Evolutionary conservation across 1,140 invertebrate species (phyloP).

Genomic region (Drosophila kohkoa): DNA sequence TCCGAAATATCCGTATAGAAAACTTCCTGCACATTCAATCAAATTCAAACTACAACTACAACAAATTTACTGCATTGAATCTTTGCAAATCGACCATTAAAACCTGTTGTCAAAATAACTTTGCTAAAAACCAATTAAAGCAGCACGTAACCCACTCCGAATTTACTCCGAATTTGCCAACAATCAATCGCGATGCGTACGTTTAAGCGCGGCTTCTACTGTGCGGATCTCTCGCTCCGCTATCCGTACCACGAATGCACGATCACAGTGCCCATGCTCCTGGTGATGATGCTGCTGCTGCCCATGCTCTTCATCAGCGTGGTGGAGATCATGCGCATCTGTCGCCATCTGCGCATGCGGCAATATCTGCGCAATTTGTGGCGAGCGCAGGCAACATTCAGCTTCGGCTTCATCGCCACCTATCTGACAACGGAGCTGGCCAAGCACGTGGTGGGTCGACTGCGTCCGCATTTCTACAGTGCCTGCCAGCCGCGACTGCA

Average conservation of each 20-base stretch:
- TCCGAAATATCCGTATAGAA: no score
- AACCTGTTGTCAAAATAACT: no score
- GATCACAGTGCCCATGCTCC: conserved; percentile 79
- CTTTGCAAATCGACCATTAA: neutral
- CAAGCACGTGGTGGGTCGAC: conserved; percentile 72
- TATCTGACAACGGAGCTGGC: conserved; percentile 78
- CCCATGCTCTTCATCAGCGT: conserved; percentile 79
- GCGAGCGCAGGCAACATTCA: conserved; percentile 69
- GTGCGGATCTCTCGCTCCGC: conserved; percentile 69
- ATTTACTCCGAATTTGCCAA: conserved; percentile 1
- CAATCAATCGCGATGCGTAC: conserved; percentile 59
- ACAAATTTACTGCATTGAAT: neutral
- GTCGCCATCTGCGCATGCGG: conserved; percentile 68
- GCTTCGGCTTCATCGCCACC: conserved; percentile 81
- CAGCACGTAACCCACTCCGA: no score
- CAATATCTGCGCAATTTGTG: conserved; percentile 72
- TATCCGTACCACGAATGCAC: conserved; percentile 79
- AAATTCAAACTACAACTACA: neutral
- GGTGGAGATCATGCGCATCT: conserved; percentile 78
- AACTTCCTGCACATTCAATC: no score
- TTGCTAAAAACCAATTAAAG: no score
- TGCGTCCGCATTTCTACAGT: conserved; percentile 74
- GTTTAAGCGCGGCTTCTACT: conserved; percentile 79
- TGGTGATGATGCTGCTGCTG: conserved; percentile 73
- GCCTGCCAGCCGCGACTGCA: conserved; percentile 89